Percentiles rank a stretch among this genome's conserved stretches.
Conservation (phyloP, 2,113 vertebrate genomes). For the Crotophaga sulcirostris region DNA sequence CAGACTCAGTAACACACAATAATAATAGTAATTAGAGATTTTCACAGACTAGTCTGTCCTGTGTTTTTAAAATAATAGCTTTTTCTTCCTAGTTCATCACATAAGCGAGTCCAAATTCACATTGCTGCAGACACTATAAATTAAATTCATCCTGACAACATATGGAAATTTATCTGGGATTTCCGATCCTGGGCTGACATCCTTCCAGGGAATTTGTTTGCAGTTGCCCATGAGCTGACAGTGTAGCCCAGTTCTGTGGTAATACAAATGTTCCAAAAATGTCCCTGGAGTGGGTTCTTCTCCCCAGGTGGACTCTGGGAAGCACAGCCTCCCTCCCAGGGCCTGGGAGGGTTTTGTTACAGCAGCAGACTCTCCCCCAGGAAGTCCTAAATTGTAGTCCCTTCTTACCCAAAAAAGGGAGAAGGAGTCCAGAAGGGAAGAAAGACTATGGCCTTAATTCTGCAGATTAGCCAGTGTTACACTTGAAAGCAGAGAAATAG, state of each 20-base stretch:
- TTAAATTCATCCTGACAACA: slow-evolving; percentile 18
- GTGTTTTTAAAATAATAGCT: slow-evolving; percentile 10
- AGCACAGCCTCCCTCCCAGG: neutral
- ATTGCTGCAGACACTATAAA: slow-evolving; percentile 27
- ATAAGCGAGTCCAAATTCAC: slow-evolving; percentile 13
- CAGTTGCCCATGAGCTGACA: neutral
- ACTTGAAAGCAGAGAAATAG: neutral
- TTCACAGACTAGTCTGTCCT: neutral
- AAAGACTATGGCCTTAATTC: neutral
- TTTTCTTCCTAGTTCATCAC: neutral
- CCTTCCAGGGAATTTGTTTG: slow-evolving; percentile 6
- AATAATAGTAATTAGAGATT: neutral
- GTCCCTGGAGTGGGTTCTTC: neutral
- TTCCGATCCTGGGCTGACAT: neutral
- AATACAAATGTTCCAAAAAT: neutral
- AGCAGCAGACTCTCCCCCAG: neutral
- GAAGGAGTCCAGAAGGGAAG: neutral
- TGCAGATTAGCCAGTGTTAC: neutral
- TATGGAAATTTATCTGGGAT: slow-evolving; percentile 29
- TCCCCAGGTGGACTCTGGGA: neutral
- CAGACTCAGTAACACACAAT: neutral
- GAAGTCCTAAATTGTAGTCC: neutral
- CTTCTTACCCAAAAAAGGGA: neutral
- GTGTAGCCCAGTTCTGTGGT: neutral
- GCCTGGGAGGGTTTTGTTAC: neutral